These are phyloP conservation scores for Callopanchax toddi DNA, from an alignment of 2,113 vertebrate genomes.

Conservation along the genomic window DNA sequence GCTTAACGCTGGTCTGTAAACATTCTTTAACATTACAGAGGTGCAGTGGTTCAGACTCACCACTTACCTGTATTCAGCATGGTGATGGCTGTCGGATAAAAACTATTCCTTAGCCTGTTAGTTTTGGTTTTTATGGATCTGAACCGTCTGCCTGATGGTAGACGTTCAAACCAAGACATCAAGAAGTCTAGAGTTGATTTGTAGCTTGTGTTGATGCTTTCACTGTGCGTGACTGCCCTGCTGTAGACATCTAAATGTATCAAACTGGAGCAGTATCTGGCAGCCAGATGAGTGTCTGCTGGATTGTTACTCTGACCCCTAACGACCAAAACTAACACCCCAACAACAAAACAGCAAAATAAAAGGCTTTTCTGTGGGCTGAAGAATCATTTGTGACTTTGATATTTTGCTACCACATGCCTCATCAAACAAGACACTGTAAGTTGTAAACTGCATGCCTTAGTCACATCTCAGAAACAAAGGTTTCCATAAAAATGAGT, in stretches of 20 bases:
- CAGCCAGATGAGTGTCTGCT: slow-evolving; percentile 41
- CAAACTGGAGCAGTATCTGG: slow-evolving; percentile 52
- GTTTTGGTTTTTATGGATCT: no score
- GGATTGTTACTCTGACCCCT: slow-evolving; percentile 41
- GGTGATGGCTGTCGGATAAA: no score
- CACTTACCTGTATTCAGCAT: no score
- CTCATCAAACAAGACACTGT: slow-evolving; percentile 36
- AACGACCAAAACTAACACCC: slow-evolving; percentile 45
- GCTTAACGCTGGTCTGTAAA: no score
- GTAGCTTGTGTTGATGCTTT: slow-evolving; percentile 58
- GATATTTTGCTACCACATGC: slow-evolving; percentile 21
- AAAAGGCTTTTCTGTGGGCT: slow-evolving; percentile 28
- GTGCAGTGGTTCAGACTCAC: no score
- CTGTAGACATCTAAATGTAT: slow-evolving; percentile 51
- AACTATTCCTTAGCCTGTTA: no score
- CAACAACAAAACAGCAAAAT: slow-evolving; percentile 33
- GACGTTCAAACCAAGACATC: no score
- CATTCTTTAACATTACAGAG: no score
- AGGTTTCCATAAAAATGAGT: slow-evolving; percentile 23
- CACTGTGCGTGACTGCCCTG: slow-evolving; percentile 45
- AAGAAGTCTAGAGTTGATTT: slow-evolving; percentile 59
- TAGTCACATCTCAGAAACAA: slow-evolving; percentile 26
- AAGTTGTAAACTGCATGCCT: slow-evolving; percentile 41
- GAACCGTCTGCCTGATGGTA: no score
- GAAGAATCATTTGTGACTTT: slow-evolving; percentile 50